These are phyloP conservation scores for Calidris pygmaea DNA, from an alignment of 2,113 vertebrate genomes.

Conservation along the genomic window DNA sequence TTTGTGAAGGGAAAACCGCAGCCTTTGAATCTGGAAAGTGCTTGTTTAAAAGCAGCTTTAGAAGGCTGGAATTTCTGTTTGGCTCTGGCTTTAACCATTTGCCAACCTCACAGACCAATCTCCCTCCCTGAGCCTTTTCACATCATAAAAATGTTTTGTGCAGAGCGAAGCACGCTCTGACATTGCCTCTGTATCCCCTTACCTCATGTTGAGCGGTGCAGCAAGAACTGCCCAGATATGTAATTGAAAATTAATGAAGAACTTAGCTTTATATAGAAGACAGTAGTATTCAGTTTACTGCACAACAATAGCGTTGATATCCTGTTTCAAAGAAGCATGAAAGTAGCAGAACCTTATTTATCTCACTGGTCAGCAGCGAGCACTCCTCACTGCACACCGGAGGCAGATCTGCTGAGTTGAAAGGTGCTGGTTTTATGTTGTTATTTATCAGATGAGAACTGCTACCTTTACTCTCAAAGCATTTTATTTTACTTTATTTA, in stretches of 20 bases:
- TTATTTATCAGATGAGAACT: background rate
- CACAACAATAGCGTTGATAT: background rate
- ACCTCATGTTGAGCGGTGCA: background rate
- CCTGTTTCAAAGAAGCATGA: background rate
- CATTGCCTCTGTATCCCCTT: background rate
- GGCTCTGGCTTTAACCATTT: background rate
- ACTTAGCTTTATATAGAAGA: background rate
- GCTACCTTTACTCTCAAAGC: background rate
- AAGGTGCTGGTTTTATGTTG: background rate
- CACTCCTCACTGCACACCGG: background rate
- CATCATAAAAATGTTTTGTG: background rate
- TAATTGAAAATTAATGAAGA: background rate
- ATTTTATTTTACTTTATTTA: background rate
- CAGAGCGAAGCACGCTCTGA: rapidly evolving
- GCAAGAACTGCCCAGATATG: background rate
- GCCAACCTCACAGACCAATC: rapidly evolving
- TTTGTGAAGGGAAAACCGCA: background rate
- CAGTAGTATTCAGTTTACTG: background rate
- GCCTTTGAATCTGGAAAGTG: background rate
- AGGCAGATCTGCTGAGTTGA: conserved; percentile 27
- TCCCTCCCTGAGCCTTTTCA: background rate
- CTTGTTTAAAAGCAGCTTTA: background rate
- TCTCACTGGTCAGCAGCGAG: background rate
- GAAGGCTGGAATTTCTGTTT: background rate
- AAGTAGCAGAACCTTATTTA: background rate